These are phyloP conservation scores for Drosophila arizonae DNA, from an alignment of 1,140 invertebrate species.

Conservation along the genomic window DNA sequence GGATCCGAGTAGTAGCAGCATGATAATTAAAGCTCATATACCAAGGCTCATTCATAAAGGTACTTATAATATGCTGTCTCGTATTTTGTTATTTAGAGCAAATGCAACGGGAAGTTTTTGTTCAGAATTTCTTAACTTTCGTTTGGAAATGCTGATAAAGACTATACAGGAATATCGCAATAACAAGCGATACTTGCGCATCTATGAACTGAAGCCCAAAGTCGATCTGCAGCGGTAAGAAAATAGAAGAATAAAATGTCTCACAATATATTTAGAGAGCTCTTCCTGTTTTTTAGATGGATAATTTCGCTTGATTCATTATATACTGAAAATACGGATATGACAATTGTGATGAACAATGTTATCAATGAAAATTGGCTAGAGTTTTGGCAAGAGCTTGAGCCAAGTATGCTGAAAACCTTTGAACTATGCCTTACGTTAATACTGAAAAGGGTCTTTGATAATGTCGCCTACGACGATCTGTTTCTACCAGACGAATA, in stretches of 20 bases:
- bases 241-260: not conserved
- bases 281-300: conserved; percentile 36
- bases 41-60: conserved; percentile 20
- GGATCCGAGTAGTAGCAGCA: conserved; percentile 32
- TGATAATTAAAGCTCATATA: conserved; percentile 18
- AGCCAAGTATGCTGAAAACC: conserved; percentile 22
- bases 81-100: conserved; percentile 28
- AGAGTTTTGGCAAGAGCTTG: conserved; percentile 54
- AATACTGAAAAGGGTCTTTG: conserved; percentile 45
- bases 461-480: conserved; percentile 59
- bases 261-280: not conserved
- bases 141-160: conserved; percentile 44
- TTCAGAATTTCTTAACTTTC: conserved; percentile 57
- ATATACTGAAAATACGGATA: conserved; percentile 56
- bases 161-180: conserved; percentile 51
- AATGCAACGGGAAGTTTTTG: conserved; percentile 48
- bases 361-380: conserved; percentile 56
- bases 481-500: conserved; percentile 51
- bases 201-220: conserved; percentile 44
- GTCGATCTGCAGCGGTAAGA: conserved; percentile 59
- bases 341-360: conserved; percentile 43
- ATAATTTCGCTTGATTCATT: conserved; percentile 43
- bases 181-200: conserved; percentile 51
- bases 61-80: conserved; percentile 39
- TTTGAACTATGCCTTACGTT: conserved; percentile 18